Evolutionary conservation across 2,888 invertebrate genomes (phyloP).

Genomic region (Urechis unicinctus): DNA sequence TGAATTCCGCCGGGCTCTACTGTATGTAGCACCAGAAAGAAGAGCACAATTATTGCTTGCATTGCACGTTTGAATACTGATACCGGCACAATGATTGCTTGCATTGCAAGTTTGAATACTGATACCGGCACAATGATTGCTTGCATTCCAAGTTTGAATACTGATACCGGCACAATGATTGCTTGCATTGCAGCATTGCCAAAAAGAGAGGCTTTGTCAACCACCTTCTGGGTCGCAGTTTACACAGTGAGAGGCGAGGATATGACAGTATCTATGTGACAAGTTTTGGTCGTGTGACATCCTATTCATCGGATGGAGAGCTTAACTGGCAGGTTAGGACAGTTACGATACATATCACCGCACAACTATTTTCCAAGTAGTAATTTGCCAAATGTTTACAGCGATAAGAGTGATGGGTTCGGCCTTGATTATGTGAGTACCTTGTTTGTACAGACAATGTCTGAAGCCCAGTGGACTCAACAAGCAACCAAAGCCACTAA

Average conservation of each 20-base stretch:
- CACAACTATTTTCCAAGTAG: background rate
- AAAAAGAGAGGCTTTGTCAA: constrained; percentile 33
- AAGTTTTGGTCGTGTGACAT: constrained; percentile 36
- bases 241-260: constrained; percentile 28
- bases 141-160: too few relatives aligned
- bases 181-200: constrained; percentile 23
- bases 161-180: too few relatives aligned
- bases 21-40: too few relatives aligned
- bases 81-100: too few relatives aligned
- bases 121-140: too few relatives aligned
- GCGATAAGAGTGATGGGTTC: too few relatives aligned
- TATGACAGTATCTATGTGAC: constrained; percentile 38
- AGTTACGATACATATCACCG: too few relatives aligned
- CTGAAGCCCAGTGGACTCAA: constrained; percentile 26
- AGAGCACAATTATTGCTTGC: too few relatives aligned
- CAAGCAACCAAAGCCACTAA: constrained; percentile 6
- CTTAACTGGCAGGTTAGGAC: constrained; percentile 43
- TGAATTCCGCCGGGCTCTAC: too few relatives aligned
- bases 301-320: constrained; percentile 36
- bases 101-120: too few relatives aligned
- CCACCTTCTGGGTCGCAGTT: constrained; percentile 36
- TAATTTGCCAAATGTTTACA: too few relatives aligned
- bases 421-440: background rate
- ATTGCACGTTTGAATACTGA: too few relatives aligned
- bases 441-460: constrained; percentile 22